Evolutionary conservation across 2,888 invertebrate genomes (phyloP).

Genomic region (Agriopis aurantiaria): DNA sequence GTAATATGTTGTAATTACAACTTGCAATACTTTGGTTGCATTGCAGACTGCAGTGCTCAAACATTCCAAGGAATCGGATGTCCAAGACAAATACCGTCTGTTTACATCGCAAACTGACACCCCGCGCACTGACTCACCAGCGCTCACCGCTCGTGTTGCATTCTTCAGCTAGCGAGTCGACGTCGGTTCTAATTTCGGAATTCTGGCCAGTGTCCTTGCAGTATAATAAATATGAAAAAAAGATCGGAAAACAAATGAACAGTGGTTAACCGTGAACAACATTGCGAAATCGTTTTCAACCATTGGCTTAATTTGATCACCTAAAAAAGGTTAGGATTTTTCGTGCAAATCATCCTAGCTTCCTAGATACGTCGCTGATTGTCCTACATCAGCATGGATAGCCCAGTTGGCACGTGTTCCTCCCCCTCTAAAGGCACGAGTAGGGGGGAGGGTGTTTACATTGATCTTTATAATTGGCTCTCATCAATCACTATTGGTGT

Average conservation of each 20-base stretch:
- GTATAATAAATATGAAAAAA: background rate
- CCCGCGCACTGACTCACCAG: slow-evolving; percentile 27
- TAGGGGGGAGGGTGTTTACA: slow-evolving; percentile 16
- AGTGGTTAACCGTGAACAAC: background rate
- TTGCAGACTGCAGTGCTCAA: background rate
- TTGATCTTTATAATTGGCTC: slow-evolving; percentile 29
- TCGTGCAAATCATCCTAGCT: background rate
- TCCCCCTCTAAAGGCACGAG: slow-evolving; percentile 1
- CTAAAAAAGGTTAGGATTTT: background rate
- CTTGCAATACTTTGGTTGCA: too few relatives aligned
- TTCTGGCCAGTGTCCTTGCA: slow-evolving; percentile 17
- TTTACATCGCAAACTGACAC: slow-evolving; percentile 14
- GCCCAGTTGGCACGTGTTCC: slow-evolving; percentile 25
- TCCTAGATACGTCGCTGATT: slow-evolving; percentile 5
- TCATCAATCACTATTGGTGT: slow-evolving; percentile 27
- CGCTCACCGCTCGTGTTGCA: slow-evolving; percentile 23
- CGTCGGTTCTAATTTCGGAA: slow-evolving; percentile 22
- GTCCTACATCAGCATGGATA: background rate
- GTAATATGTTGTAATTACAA: too few relatives aligned
- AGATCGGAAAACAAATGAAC: background rate
- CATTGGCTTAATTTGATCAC: background rate
- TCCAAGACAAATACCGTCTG: slow-evolving; percentile 13
- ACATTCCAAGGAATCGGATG: slow-evolving; percentile 13
- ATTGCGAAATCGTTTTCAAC: background rate
- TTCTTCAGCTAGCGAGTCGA: slow-evolving; percentile 23